These are phyloP conservation scores for Caenorhabditis panamensis DNA, from an alignment of 2,888 invertebrate genomes.

Conservation along the genomic window DNA sequence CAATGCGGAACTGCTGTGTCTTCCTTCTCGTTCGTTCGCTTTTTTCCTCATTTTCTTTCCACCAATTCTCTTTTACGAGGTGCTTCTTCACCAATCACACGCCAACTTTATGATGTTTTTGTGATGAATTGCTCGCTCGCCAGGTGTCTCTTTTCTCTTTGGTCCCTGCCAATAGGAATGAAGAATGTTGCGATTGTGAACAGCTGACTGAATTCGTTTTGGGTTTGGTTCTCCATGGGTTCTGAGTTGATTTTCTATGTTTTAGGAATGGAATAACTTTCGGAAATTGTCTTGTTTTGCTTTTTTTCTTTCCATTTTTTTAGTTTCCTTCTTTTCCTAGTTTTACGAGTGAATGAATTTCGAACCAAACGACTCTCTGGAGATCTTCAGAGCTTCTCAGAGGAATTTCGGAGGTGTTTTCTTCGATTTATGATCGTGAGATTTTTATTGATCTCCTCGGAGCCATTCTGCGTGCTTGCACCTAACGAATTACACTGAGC, in stretches of 20 bases:
- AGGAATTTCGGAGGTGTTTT: background rate
- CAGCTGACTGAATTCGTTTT: no score
- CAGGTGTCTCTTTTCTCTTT: constrained; percentile 8
- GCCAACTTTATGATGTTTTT: constrained; percentile 30
- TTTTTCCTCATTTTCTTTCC: no score
- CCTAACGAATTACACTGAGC: background rate
- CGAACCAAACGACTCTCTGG: background rate
- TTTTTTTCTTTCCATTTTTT: background rate
- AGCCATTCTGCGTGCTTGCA: background rate
- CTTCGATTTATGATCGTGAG: background rate
- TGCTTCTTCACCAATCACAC: constrained; percentile 41
- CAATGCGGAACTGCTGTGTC: background rate
- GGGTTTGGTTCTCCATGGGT: no score
- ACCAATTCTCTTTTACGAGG: constrained; percentile 48
- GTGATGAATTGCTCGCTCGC: constrained; percentile 34
- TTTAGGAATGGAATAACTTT: no score
- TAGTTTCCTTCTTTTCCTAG: no score
- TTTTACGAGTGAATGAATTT: background rate
- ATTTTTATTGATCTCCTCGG: background rate
- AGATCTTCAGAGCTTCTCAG: background rate
- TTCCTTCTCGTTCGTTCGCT: background rate
- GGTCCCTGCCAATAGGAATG: background rate
- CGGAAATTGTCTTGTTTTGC: no score
- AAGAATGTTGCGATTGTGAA: background rate
- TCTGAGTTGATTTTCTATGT: no score